Conservation (phyloP, 2,113 vertebrate species). For the Murina feae region DNA sequence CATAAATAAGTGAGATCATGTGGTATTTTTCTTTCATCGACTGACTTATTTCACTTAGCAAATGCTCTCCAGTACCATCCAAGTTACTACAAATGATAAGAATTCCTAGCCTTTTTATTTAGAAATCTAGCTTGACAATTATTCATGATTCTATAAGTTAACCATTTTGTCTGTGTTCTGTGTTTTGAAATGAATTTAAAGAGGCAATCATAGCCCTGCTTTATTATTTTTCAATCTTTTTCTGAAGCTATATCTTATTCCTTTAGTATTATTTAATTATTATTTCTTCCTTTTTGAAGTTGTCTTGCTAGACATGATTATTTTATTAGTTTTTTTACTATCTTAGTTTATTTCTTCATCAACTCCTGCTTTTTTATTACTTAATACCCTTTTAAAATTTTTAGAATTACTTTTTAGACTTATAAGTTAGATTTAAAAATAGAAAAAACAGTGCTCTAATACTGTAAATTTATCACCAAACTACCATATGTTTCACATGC, state of each 20-base stretch:
- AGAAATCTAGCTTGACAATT: background rate
- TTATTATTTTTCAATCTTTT: background rate
- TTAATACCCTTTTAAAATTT: background rate
- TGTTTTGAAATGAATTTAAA: conserved; percentile 13
- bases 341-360: background rate
- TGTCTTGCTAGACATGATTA: background rate
- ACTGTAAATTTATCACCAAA: background rate
- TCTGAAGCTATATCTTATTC: background rate
- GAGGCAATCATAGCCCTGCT: background rate
- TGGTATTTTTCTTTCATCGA: no score
- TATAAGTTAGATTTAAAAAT: background rate
- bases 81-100: no score
- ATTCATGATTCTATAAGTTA: background rate
- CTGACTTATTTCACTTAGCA: no score
- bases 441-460: no score
- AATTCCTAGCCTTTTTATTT: background rate
- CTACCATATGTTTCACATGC: background rate
- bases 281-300: background rate
- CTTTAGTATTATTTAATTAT: background rate
- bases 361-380: background rate
- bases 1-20: no score
- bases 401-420: background rate
- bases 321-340: conserved; percentile 2
- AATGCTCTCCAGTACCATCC: no score
- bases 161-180: background rate